Percentiles rank a stretch among this genome's conserved stretches.
Evolutionary conservation across 2,888 invertebrate species (phyloP).

Genomic region (Eupithecia inturbata): DNA sequence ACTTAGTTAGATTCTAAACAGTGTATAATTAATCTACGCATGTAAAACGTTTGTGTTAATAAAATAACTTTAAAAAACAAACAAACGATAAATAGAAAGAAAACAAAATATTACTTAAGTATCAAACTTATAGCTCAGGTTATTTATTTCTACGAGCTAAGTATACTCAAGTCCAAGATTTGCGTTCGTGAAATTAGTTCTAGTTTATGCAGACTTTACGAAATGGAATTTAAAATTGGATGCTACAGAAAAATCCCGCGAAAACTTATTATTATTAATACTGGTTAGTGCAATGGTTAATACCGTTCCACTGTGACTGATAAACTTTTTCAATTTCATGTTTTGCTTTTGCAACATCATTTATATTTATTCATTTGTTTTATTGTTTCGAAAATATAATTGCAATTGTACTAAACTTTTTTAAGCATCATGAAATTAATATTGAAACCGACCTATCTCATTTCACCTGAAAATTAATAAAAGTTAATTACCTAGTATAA

Average conservation of each 20-base stretch:
- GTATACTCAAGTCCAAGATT: background rate
- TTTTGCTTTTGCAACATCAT: background rate
- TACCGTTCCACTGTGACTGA: background rate
- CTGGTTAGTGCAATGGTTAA: constrained; percentile 1
- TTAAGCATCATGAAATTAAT: background rate
- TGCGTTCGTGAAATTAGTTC: background rate
- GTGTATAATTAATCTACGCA: too few species aligned
- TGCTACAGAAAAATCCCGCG: constrained; percentile 6
- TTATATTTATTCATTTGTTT: background rate
- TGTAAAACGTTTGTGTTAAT: too few species aligned
- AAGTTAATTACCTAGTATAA: background rate
- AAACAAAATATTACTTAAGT: constrained; percentile 1
- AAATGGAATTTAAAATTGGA: constrained; percentile 16
- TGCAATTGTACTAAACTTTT: background rate
- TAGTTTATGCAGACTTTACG: background rate
- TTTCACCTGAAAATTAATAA: background rate
- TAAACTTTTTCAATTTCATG: constrained; percentile 1
- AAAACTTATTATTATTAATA: background rate
- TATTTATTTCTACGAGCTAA: background rate
- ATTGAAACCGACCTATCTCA: background rate
- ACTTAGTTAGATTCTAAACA: too few species aligned
- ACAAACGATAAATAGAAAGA: too few species aligned
- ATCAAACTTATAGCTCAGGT: background rate
- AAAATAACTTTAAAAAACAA: too few species aligned
- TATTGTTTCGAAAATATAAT: background rate